Evolutionary conservation across 2,797 vertebrate species (phyloP), one percentile per base, ranked within the genome.

Genomic region (Brachyrhaphis roseni): DNA sequence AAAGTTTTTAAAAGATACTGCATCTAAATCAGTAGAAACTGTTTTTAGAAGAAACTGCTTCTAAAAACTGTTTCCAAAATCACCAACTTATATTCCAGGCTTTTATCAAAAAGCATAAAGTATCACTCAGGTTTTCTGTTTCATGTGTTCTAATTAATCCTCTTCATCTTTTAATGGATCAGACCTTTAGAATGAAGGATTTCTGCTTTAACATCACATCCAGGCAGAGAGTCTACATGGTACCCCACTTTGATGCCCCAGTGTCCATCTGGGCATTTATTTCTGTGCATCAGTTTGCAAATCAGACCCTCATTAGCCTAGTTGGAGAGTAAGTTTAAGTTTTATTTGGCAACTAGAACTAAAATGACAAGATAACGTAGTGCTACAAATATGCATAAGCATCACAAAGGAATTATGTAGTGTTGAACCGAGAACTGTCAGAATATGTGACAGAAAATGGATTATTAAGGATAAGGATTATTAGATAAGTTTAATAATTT

Each of bases 201-300:
- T 15, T 45, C 26, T 45, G 26, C 23, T 45, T 71, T 45, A 39
- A 26, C 39, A 26, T 68, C 39, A 23, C 31, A 39, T 34, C 31
- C 8, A 20, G 62, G 59, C 62, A 68, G 66, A 68, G 20, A 26
- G 36, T 11, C 28, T 36, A 23, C 62, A 26, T 26, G 39, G 10
- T 71, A 45, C 41, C 12, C 68, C n/a, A 71, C 68, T 71, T 28
- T 71, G 23, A 45, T n/a, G 15, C 26, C 68, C 41, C 15, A 71
- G 26, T 71, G 39, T 43, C 66, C 66, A 71, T 71, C 26, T 45
- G 68, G 5, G n/a, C 41, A n/a, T 70, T 70, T 70, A 70, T 70
- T 70, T 45, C 26, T 45, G 68, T 71, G 26, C 36, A 41, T 68
- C 23, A 6, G 1, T 68, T 41, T 68, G 64, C 10, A 68, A 43